A percentile compares a stretch with the other conserved stretches of the same genome.
Evolutionary conservation across 2,797 vertebrate genomes (phyloP).

Genomic region (Xyrichtys novacula): DNA sequence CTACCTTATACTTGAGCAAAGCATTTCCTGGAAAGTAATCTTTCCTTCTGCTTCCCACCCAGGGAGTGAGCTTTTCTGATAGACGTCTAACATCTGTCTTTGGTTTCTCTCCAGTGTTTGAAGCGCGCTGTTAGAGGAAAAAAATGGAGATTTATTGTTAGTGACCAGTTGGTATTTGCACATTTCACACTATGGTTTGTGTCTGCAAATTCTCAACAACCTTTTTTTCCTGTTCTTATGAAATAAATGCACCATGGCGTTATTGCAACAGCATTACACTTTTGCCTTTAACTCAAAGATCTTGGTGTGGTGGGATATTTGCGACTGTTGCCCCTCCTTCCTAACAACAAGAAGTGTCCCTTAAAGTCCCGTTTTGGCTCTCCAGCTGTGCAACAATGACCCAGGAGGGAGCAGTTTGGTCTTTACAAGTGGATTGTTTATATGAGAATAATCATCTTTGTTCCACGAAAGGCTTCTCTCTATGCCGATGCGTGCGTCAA

Average conservation of each 20-base stretch:
- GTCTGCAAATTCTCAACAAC: too few species aligned
- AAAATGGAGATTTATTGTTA: not conserved
- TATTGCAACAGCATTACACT: slow-evolving; percentile 1
- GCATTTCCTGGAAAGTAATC: slow-evolving; percentile 32
- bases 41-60: slow-evolving; percentile 30
- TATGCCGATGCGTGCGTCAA: slow-evolving; percentile 60
- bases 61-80: slow-evolving; percentile 31
- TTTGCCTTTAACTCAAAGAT: slow-evolving; percentile 15
- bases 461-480: slow-evolving; percentile 67
- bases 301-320: slow-evolving; percentile 40
- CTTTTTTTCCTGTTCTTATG: too few species aligned
- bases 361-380: slow-evolving; percentile 42
- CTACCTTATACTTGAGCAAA: slow-evolving; percentile 16
- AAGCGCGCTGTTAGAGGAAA: slow-evolving; percentile 23
- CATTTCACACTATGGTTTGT: not conserved
- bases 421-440: slow-evolving; percentile 75
- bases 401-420: slow-evolving; percentile 68
- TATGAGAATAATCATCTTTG: slow-evolving; percentile 79
- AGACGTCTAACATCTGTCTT: slow-evolving; percentile 47
- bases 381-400: slow-evolving; percentile 53
- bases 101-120: slow-evolving; percentile 34
- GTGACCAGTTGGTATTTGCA: not conserved
- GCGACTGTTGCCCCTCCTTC: slow-evolving; percentile 12
- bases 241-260: too few species aligned
- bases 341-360: slow-evolving; percentile 41